phyloP scores from a whole-genome alignment of 1,140 invertebrate genomes.

The Anastatus disparis region DNA sequence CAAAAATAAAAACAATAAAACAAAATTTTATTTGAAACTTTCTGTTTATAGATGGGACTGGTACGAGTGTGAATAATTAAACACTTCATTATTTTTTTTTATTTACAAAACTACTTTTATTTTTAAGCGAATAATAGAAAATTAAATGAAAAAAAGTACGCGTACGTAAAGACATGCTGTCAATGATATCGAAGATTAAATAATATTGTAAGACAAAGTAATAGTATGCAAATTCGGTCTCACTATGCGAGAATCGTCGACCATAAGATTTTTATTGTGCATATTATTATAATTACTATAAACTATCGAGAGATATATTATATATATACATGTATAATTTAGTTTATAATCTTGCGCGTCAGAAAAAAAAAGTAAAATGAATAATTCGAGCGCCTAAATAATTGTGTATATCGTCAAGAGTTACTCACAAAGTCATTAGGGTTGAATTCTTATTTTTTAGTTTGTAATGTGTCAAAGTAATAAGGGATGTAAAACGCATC shows the following conservation, averaged over 20 bases:
- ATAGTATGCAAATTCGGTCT: constrained; percentile 10
- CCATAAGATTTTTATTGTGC: constrained; percentile 29
- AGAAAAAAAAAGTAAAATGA: constrained; percentile 7
- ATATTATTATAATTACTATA: constrained; percentile 32
- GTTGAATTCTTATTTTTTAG: constrained; percentile 62
- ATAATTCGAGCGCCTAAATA: constrained; percentile 3
- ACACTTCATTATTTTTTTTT: neutral
- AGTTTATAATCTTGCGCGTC: constrained; percentile 15
- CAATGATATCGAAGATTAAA: neutral
- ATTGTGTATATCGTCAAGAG: constrained; percentile 41
- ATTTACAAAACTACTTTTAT: constrained; percentile 10
- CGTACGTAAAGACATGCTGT: constrained; percentile 1
- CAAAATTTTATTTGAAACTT: no score
- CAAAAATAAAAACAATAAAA: neutral
- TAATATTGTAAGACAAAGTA: no score
- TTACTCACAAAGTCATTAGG: constrained; percentile 66
- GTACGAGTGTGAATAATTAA: neutral
- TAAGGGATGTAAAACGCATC: constrained; percentile 39
- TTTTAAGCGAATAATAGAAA: neutral
- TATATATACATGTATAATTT: constrained; percentile 29
- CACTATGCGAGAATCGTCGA: neutral
- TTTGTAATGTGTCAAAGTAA: constrained; percentile 60
- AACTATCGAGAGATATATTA: constrained; percentile 18
- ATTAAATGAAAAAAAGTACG: neutral
- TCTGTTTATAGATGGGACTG: neutral